These are phyloP conservation scores for Synanthedon formicaeformis DNA, from an alignment of 2,888 invertebrate genomes.

Conservation along the genomic window DNA sequence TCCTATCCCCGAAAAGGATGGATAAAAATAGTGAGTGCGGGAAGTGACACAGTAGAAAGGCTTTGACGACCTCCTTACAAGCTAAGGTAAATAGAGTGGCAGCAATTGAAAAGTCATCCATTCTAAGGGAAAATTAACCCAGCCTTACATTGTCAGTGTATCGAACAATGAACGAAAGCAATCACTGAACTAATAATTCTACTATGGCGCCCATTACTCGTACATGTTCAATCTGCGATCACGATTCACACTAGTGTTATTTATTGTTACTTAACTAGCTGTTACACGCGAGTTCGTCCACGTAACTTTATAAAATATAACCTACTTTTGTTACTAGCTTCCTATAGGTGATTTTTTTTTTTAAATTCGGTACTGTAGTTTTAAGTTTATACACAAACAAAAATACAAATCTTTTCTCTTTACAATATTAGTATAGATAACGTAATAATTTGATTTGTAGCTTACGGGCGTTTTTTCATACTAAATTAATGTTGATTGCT, in stretches of 20 bases:
- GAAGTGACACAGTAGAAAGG: constrained; percentile 61
- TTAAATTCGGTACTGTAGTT: too few relatives aligned
- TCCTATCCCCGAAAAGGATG: constrained; percentile 48
- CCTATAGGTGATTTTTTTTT: too few relatives aligned
- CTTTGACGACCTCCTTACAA: constrained; percentile 37
- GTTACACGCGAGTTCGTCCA: too few relatives aligned
- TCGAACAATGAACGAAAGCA: constrained; percentile 31
- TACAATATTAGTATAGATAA: too few relatives aligned
- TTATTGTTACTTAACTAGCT: constrained; percentile 17
- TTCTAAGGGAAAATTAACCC: constrained; percentile 27
- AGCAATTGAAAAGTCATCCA: constrained; percentile 65
- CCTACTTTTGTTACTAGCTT: too few relatives aligned
- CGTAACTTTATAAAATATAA: too few relatives aligned
- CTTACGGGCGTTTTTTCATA: too few relatives aligned
- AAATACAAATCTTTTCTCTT: too few relatives aligned
- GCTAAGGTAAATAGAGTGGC: constrained; percentile 50
- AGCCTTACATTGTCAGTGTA: constrained; percentile 31
- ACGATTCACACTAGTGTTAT: constrained; percentile 27
- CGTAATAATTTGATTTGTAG: too few relatives aligned
- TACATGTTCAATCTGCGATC: constrained; percentile 15
- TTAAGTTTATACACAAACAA: too few relatives aligned
- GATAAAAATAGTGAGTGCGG: constrained; percentile 56
- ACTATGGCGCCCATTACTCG: constrained; percentile 18
- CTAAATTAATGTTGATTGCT: too few relatives aligned
- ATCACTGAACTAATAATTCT: constrained; percentile 34